Conservation (phyloP, 2,797 vertebrate genomes). For the Gastrophryne carolinensis region DNA sequence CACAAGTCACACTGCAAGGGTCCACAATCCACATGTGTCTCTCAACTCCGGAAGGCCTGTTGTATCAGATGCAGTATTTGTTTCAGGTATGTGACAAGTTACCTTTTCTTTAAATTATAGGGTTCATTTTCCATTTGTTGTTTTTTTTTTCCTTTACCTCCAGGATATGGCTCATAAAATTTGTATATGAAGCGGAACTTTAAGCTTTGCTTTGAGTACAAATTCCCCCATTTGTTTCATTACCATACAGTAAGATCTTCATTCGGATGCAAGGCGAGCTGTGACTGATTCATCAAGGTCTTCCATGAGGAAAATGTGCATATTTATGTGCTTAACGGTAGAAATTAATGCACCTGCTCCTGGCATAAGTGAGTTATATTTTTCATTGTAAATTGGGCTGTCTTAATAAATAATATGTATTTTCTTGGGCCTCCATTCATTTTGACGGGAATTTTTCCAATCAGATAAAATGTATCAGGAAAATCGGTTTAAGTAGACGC, state of each 20-base stretch:
- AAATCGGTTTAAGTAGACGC: background rate
- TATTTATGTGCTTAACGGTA: conserved; percentile 23
- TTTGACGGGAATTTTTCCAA: background rate
- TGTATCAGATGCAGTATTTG: too few relatives aligned
- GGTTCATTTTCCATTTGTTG: too few relatives aligned
- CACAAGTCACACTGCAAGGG: too few relatives aligned
- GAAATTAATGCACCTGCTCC: conserved; percentile 30
- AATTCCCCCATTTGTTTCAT: conserved; percentile 15
- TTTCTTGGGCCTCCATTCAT: background rate
- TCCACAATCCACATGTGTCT: too few relatives aligned
- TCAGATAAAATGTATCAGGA: conserved; percentile 14
- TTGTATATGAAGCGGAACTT: background rate
- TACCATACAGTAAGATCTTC: background rate
- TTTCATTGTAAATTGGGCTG: conserved; percentile 28
- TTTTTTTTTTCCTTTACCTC: too few relatives aligned
- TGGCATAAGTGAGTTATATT: conserved; percentile 21
- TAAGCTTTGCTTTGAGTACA: background rate
- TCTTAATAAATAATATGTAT: conserved; percentile 18
- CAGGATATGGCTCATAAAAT: background rate
- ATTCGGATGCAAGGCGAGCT: background rate
- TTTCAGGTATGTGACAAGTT: too few relatives aligned
- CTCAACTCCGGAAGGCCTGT: too few relatives aligned
- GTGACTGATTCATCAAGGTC: conserved; percentile 3
- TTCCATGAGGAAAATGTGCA: conserved; percentile 11
- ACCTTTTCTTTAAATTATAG: too few relatives aligned